Evolutionary conservation across 2,113 vertebrate species (phyloP), one percentile per base, ranked within the genome.

Genomic region (Pitta sordida): DNA sequence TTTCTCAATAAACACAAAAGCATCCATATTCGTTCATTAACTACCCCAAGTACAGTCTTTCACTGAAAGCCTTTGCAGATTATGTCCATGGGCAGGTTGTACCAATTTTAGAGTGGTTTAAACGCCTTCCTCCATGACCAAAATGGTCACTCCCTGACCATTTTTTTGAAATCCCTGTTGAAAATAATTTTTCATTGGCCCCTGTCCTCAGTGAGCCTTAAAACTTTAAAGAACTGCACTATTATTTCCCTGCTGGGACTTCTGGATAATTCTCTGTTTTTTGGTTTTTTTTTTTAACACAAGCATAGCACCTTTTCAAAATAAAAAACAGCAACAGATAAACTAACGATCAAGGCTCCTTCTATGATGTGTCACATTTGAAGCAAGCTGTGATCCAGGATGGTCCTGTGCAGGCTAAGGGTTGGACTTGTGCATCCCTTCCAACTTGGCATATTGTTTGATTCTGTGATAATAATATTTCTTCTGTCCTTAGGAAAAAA

Each of bases 231-330:
- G 15, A 95, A 76, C 15, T 60, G 18, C 18, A 51, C 29, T 49
- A 71, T 41, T 4, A 48, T 36, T 86, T 83, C 11, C 36, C 59
- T 85, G 59, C n/a, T 73, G 39, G 6, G 3, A 55, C 15, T 73
- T 79, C 37, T 85, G 34, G 5, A 30, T 69, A 87, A 53, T 79
- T 58, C 27, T 51, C 41, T 49, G 1, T 41, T 41, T 43, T 13
- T 13, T 12, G 5, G 0, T 0, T 13, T 16, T 56, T 89, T 86
- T 51, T 27, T 44, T 22, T 62, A 21, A 64, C 7, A 24, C 10
- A 74, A 71, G 29, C 4, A 69, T 3, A 82, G 22, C 10, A 53
- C 6, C 21, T 80, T 82, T 73, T 43, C 29, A 91, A 60, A 83
- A 70, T 39, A 85, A 83, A 94, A 83, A 43, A 8, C 29, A 79